Evolutionary conservation across 2,113 vertebrate genomes (phyloP).

Genomic region (Cyanocitta stelleri): DNA sequence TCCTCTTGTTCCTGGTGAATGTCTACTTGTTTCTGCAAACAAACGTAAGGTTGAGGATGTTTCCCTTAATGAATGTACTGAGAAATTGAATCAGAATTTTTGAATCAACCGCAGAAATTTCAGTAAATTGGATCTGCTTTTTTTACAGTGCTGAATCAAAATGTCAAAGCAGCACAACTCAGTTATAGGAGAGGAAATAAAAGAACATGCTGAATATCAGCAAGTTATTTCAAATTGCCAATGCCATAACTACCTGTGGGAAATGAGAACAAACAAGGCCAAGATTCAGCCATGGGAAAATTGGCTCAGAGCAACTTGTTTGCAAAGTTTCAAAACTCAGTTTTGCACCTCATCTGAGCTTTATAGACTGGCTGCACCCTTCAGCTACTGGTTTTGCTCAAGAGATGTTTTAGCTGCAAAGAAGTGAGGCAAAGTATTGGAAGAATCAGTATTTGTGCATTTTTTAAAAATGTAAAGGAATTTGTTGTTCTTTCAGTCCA

Average conservation of each 20-base stretch:
- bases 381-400: background rate
- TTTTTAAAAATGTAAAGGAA: background rate
- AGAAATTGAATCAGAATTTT: background rate
- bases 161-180: conserved; percentile 24
- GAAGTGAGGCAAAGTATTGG: background rate
- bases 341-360: background rate
- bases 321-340: background rate
- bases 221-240: conserved; percentile 10
- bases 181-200: conserved; percentile 37
- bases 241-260: background rate
- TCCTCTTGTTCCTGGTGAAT: background rate
- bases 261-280: background rate
- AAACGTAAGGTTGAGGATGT: background rate
- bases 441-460: background rate
- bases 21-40: background rate
- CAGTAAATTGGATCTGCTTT: conserved; percentile 14
- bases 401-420: background rate
- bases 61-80: background rate
- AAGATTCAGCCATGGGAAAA: background rate
- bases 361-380: background rate
- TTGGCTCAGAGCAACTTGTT: background rate
- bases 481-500: background rate
- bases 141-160: background rate
- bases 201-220: background rate
- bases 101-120: background rate